Evolutionary conservation across 2,888 invertebrate genomes (phyloP), one percentile per base, ranked within the genome.

Genomic region (Tipula helvola): DNA sequence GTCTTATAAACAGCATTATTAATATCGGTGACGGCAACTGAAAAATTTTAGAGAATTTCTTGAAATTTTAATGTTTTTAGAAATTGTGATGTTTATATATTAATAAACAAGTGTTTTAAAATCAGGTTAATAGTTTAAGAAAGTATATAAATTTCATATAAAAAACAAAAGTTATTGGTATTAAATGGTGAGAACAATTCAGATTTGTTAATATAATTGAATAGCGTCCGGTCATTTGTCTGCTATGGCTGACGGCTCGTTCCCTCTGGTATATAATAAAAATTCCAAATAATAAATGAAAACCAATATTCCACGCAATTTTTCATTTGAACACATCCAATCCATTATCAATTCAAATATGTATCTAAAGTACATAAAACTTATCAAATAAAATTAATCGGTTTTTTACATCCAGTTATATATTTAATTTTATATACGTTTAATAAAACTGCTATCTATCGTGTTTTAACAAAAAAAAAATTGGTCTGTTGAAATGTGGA

Each of bases 1-100:
- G 93, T 92, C 91, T 93, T 93, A 92, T 93, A 93, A 90, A 93
- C 92, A 91, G 93, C 93, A 92, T 91, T 91, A 18, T 85, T 86
- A 28, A 87, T 87, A 36, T 86, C 86, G 71, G 86, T 85, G 36
- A 57, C 87, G 52, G 84, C 86, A 90, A 92, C 92, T 90, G 16
- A 5, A 84, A 84, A 2, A 39, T 39, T 39, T 39, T 39, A 39
- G 7, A 5, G 5, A 39, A 39, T 39, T 39, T 39, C 39, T 3
- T 39, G 5, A 39, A 39, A 39, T 5, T 39, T n/a, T n/a, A n/a
- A n/a, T n/a, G n/a, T n/a, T n/a, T n/a, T n/a, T n/a, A n/a, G 12
- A 7, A 71, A 71, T 18, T 52, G 16, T 16, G 18, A 28, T 28
- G 10, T 5, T 28, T 5, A n/a, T 18, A n/a, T 13, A n/a, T 47